Conservation (phyloP, 2,888 invertebrate species). For the Heliconius hortense region DNA sequence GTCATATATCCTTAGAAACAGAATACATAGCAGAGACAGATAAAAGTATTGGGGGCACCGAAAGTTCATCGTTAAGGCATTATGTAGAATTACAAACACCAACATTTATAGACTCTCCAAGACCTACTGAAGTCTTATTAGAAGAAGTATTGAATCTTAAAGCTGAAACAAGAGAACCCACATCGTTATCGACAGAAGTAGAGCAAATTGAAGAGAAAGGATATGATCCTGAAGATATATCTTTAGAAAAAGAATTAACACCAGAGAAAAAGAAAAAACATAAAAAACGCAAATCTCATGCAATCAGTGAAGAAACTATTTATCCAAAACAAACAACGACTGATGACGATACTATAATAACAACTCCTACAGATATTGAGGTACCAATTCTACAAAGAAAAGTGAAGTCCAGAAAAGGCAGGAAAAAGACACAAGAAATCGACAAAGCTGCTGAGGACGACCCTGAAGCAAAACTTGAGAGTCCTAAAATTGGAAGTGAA, state of each 20-base stretch:
- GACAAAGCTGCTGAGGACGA: slow-evolving; percentile 49
- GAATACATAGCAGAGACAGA: slow-evolving; percentile 61
- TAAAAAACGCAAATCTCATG: slow-evolving; percentile 67
- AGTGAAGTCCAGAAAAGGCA: slow-evolving; percentile 75
- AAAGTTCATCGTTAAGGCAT: slow-evolving; percentile 72
- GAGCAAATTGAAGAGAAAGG: slow-evolving; percentile 71
- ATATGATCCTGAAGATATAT: slow-evolving; percentile 87
- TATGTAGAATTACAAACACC: slow-evolving; percentile 72
- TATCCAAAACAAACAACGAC: slow-evolving; percentile 69
- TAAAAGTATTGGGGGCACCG: slow-evolving; percentile 64
- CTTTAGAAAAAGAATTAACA: slow-evolving; percentile 61
- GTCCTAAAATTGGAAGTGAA: slow-evolving; percentile 76
- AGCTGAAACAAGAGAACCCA: slow-evolving; percentile 16
- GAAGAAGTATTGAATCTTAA: slow-evolving; percentile 30
- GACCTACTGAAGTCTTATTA: slow-evolving; percentile 57
- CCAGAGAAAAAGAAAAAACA: slow-evolving; percentile 78
- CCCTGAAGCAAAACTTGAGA: slow-evolving; percentile 56
- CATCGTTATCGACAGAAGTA: slow-evolving; percentile 33
- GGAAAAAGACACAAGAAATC: slow-evolving; percentile 71
- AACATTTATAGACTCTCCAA: slow-evolving; percentile 75
- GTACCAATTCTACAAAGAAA: slow-evolving; percentile 56
- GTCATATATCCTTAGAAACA: slow-evolving; percentile 56
- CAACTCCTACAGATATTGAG: slow-evolving; percentile 57
- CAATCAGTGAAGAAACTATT: slow-evolving; percentile 67
- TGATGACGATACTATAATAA: slow-evolving; percentile 64